Evolutionary conservation across 2,113 vertebrate genomes (phyloP), one percentile per base, ranked within the genome.

Genomic region (Hippocampus comes): DNA sequence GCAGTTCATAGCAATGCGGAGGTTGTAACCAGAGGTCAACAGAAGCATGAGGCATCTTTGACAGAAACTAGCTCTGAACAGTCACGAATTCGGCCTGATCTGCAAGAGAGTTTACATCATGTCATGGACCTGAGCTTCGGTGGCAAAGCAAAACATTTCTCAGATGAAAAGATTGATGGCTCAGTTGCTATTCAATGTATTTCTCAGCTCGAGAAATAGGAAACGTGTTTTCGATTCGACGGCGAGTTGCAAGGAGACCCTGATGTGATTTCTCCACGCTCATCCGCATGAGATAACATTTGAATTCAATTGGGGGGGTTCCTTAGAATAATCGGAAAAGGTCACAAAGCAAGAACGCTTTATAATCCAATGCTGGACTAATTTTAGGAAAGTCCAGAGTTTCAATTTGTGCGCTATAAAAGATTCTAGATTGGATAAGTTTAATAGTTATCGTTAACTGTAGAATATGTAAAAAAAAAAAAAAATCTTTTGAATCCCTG

Each of bases 1-100:
- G 81, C 75, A 82, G 82, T 89, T 88, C 79, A 89, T 87, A 81
- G 83, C 84, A 90, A 65, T 78, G 87, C 78, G 81, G 84, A 84
- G 80, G 73, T 87, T 71, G 80, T 73, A 79, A 74, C 80, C 53
- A 10, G 53, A 56, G 9, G 21, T 56, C 53, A 56, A 56, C 21
- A 56, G 2, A 83, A 73, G 73, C 18, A 56, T 75, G 67, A 78
- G 55, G 73, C 66, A 59, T 87, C 76, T 53, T 42, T 41, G n/a
- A 76, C 67, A 79, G 57, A 70, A 74, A 70, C 72, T 18, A 74
- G 34, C 14, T 67, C 71, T 59, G 63, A 68, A 70, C 15, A 17
- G 34, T 69, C 21, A 25, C 11, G 3, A n/a, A 53, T 49, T 15
- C 14, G 4, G 12, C 48, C 6, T 68, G 64, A 70, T 34, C 30